A percentile compares a stretch with the other conserved stretches of the same genome.
These are phyloP conservation scores for Nephila pilipes DNA, from an alignment of 1,140 invertebrate genomes.

Conservation along the genomic window DNA sequence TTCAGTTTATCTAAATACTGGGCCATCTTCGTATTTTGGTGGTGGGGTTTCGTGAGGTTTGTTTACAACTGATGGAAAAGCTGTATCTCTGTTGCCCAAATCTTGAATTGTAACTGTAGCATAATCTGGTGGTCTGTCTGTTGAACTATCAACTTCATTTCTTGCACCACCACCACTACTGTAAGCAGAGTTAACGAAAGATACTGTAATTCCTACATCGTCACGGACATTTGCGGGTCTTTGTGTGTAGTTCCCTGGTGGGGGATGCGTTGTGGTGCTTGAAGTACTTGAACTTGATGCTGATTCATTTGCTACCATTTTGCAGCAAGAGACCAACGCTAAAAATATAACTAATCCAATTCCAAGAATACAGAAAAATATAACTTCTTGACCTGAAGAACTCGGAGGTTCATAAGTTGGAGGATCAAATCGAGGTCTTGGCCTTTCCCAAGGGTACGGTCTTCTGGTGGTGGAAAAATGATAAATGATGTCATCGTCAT, in stretches of 20 bases:
- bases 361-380: background rate
- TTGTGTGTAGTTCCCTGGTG: background rate
- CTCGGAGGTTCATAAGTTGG: background rate
- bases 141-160: background rate
- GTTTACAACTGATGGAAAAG: constrained; percentile 3
- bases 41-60: constrained; percentile 14
- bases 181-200: background rate
- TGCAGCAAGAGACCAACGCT: background rate
- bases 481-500: background rate
- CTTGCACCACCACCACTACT: too few species aligned
- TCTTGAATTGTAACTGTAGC: background rate
- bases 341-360: background rate
- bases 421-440: background rate
- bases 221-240: too few species aligned
- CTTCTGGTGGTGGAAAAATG: background rate
- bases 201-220: background rate
- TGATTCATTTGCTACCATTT: background rate
- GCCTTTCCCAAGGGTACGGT: background rate
- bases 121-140: constrained; percentile 29
- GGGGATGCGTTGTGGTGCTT: background rate
- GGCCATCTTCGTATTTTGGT: constrained; percentile 6
- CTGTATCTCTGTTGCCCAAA: background rate
- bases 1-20: background rate
- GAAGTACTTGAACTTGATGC: background rate
- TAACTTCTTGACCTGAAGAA: background rate